Evolutionary conservation across 2,888 invertebrate species (phyloP).

Genomic region (Campoplex nolae): DNA sequence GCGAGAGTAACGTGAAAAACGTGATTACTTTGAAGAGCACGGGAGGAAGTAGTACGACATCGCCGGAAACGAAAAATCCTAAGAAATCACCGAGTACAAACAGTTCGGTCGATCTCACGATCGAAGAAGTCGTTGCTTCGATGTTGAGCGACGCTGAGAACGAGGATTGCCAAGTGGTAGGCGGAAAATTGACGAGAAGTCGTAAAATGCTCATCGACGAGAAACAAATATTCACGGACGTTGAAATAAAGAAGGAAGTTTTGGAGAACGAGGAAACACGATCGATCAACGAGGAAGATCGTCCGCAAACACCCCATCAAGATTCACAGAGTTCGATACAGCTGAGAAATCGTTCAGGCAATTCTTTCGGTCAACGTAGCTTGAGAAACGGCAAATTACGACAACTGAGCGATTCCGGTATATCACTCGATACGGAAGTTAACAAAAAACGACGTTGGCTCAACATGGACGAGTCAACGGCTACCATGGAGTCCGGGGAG

Average conservation of each 20-base stretch:
- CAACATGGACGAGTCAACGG: constrained; percentile 75
- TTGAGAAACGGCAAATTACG: constrained; percentile 89
- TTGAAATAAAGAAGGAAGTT: constrained; percentile 79
- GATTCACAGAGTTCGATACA: constrained; percentile 71
- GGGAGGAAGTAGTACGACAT: constrained; percentile 6
- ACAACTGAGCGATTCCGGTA: constrained; percentile 84
- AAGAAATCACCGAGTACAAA: constrained; percentile 66
- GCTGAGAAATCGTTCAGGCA: constrained; percentile 74
- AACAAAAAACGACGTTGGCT: constrained; percentile 76
- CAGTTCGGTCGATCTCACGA: constrained; percentile 81
- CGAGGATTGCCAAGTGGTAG: constrained; percentile 74
- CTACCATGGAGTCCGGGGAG: constrained; percentile 70
- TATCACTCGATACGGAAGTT: constrained; percentile 74
- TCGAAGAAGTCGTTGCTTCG: constrained; percentile 83
- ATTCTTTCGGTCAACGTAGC: constrained; percentile 85
- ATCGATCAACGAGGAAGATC: constrained; percentile 74
- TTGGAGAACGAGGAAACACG: constrained; percentile 73
- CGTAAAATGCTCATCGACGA: constrained; percentile 78
- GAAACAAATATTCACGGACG: constrained; percentile 66
- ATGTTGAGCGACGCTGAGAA: constrained; percentile 79
- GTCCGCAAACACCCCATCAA: constrained; percentile 67
- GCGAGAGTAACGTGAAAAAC: constrained; percentile 66
- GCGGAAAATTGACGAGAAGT: constrained; percentile 76
- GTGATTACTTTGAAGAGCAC: not conserved
- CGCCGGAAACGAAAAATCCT: constrained; percentile 57